A percentile compares a stretch with the other conserved stretches of the same genome.
These are phyloP conservation scores for Trichogramma pretiosum DNA, from an alignment of 1,140 invertebrate genomes.

Conservation along the genomic window DNA sequence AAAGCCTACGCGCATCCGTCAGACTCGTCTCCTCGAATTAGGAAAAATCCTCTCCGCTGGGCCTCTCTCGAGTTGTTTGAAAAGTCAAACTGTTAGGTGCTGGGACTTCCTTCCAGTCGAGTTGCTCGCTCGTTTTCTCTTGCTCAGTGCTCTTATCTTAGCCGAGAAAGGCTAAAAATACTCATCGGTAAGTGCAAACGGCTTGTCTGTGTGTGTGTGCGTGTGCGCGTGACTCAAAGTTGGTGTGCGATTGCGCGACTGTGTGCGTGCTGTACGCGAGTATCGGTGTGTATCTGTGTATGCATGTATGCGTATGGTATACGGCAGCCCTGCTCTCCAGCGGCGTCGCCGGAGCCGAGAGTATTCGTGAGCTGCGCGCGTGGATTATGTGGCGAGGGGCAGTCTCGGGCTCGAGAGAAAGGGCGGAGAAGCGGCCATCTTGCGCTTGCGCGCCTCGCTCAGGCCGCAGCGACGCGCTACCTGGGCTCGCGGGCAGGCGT, in stretches of 20 bases:
- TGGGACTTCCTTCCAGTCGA: conserved; percentile 1
- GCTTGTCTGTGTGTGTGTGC: background rate
- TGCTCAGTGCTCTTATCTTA: background rate
- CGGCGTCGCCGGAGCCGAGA: no score
- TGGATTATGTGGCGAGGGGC: no score
- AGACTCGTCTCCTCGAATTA: no score
- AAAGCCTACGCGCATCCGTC: no score
- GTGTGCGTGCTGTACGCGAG: background rate
- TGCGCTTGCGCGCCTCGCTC: conserved; percentile 25
- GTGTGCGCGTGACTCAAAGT: background rate
- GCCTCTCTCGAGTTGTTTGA: no score
- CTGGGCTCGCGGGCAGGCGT: no score
- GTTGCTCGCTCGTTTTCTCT: background rate
- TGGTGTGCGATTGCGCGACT: background rate
- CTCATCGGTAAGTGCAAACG: conserved; percentile 8
- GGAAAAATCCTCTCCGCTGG: no score
- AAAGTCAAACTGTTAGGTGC: no score
- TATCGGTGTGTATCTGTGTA: no score
- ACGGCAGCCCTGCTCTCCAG: no score
- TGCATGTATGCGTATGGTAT: no score
- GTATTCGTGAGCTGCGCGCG: background rate
- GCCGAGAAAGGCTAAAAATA: conserved; percentile 4
- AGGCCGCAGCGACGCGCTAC: no score
- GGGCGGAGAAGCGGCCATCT: conserved; percentile 29
- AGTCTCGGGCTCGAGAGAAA: conserved; percentile 21